Conservation (phyloP, 2,888 invertebrate species). For the Aproaerema taeniolella region DNA sequence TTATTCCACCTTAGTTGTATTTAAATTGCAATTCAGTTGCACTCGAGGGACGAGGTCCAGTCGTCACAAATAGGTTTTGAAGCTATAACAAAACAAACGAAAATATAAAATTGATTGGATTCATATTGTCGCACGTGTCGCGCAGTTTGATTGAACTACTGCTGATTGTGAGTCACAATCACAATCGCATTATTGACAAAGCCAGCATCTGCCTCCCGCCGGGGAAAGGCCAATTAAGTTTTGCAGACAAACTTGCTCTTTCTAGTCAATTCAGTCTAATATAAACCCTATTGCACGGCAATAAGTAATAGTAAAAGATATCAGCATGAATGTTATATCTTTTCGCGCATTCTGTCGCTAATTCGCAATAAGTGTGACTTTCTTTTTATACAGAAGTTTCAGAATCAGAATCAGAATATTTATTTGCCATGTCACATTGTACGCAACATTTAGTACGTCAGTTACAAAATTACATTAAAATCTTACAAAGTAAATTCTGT, state of each 20-base stretch:
- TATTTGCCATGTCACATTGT: too few species aligned
- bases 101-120: too few species aligned
- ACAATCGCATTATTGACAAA: constrained; percentile 54
- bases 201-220: constrained; percentile 46
- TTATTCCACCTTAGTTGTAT: too few species aligned
- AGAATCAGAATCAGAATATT: not conserved
- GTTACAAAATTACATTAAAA: too few species aligned
- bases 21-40: too few species aligned
- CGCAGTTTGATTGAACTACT: constrained; percentile 23
- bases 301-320: not conserved
- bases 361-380: not conserved
- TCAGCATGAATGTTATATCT: constrained; percentile 1
- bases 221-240: constrained; percentile 53
- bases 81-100: too few species aligned
- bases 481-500: too few species aligned
- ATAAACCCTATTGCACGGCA: not conserved
- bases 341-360: constrained; percentile 18
- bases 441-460: too few species aligned
- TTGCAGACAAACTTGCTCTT: constrained; percentile 13
- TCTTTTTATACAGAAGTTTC: not conserved
- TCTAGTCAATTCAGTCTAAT: not conserved
- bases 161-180: constrained; percentile 33
- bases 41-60: too few species aligned
- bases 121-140: too few species aligned
- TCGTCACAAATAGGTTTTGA: too few species aligned